These are phyloP conservation scores for Pterophyllum scalare DNA, from an alignment of 2,113 vertebrate genomes.

Conservation along the genomic window DNA sequence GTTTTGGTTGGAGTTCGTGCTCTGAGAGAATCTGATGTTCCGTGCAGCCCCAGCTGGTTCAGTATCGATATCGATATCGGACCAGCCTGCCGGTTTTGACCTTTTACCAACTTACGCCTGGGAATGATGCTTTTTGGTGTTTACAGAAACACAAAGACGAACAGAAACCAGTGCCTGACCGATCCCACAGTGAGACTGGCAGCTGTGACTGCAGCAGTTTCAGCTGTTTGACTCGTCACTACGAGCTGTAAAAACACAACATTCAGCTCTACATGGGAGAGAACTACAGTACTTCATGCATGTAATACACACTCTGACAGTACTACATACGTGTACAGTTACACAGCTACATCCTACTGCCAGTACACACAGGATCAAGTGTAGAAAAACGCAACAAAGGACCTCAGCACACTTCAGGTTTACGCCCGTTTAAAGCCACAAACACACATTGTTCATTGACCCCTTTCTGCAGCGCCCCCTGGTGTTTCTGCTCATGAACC, in stretches of 20 bases:
- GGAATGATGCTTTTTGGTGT: not conserved
- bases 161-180: not conserved
- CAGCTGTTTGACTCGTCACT: not conserved
- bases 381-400: not conserved
- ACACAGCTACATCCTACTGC: conserved; percentile 9
- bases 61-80: too few relatives aligned
- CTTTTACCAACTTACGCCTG: not conserved
- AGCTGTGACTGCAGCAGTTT: not conserved
- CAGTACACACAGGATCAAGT: not conserved
- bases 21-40: too few relatives aligned
- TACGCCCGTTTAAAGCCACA: not conserved
- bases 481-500: not conserved
- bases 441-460: not conserved
- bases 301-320: conserved; percentile 10
- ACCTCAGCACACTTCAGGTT: not conserved
- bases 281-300: conserved; percentile 30
- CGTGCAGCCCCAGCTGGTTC: too few relatives aligned
- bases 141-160: not conserved
- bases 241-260: conserved; percentile 6
- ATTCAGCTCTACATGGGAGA: not conserved
- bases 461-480: conserved; percentile 10
- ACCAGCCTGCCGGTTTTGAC: not conserved
- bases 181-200: not conserved
- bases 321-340: conserved; percentile 15
- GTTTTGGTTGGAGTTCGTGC: too few relatives aligned